phyloP scores from a whole-genome alignment of 2,888 invertebrate species.

The Coenonympha glycerion region DNA sequence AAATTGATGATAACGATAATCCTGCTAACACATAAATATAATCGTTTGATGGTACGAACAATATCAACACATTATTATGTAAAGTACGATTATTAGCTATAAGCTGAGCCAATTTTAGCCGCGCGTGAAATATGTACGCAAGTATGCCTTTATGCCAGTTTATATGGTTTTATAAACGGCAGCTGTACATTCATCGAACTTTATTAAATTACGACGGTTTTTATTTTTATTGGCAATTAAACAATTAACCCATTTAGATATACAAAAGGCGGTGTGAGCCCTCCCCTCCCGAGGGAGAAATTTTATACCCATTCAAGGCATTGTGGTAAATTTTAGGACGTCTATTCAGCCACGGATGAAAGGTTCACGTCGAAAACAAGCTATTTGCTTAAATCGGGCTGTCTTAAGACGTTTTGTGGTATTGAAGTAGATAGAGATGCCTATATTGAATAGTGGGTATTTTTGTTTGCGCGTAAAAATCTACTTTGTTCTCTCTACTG shows the following conservation, averaged over 20 bases:
- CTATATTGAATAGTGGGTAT: neutral
- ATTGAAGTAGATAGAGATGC: neutral
- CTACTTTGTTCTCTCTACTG: no score
- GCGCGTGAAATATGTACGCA: constrained; percentile 26
- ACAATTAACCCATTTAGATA: constrained; percentile 68
- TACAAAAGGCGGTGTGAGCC: constrained; percentile 53
- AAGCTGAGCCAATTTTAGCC: constrained; percentile 22
- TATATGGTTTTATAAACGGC: no score
- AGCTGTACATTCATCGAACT: constrained; percentile 35
- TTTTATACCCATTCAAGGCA: constrained; percentile 66
- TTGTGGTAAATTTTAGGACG: constrained; percentile 59
- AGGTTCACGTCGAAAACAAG: constrained; percentile 34
- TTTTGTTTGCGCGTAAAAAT: no score
- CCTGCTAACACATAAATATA: neutral
- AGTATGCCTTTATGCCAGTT: constrained; percentile 27
- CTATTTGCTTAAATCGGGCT: constrained; percentile 11
- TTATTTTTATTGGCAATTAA: constrained; percentile 74
- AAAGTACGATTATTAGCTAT: neutral
- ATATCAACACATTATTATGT: neutral
- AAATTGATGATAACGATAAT: neutral
- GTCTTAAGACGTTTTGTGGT: neutral
- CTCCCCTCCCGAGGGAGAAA: constrained; percentile 57
- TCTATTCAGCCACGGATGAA: constrained; percentile 50
- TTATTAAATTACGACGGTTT: constrained; percentile 47
- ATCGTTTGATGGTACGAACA: neutral